A percentile compares a stretch with the other conserved stretches of the same genome.
Conservation (phyloP, 2,113 vertebrate species). For the Ariopsis seemanni region DNA sequence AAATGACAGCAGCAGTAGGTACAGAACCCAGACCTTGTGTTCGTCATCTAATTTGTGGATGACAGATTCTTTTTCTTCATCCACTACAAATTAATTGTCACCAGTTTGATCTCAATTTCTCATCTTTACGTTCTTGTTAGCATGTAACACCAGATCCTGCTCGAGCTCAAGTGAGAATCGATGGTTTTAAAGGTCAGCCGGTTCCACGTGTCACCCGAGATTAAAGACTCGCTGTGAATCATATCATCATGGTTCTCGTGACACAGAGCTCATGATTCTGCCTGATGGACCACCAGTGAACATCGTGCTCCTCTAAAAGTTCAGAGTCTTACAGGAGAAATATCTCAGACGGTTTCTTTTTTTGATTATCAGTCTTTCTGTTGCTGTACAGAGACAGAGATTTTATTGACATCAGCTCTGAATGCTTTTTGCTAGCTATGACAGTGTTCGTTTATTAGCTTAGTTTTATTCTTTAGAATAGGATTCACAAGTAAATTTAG, state of each 20-base stretch:
- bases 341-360: background rate
- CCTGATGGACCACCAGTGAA: constrained; percentile 4
- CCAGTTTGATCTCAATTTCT: background rate
- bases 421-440: too few relatives aligned
- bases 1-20: background rate
- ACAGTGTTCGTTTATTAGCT: too few relatives aligned
- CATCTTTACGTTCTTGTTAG: constrained; percentile 30
- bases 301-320: background rate
- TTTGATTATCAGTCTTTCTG: background rate
- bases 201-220: constrained; percentile 46
- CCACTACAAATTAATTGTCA: background rate
- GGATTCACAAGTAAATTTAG: too few relatives aligned
- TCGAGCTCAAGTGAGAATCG: constrained; percentile 45
- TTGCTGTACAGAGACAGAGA: background rate
- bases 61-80: background rate
- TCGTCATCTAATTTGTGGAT: background rate
- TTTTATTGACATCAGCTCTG: background rate
- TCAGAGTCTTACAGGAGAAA: background rate
- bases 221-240: constrained; percentile 46
- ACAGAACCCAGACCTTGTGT: background rate
- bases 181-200: constrained; percentile 52
- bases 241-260: constrained; percentile 37
- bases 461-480: too few relatives aligned
- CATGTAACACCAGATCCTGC: constrained; percentile 32
- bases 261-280: constrained; percentile 12